Evolutionary conservation across 64 coral and sea anemone genomes (phyloP).

Genomic region (Stylophora pistillata): DNA sequence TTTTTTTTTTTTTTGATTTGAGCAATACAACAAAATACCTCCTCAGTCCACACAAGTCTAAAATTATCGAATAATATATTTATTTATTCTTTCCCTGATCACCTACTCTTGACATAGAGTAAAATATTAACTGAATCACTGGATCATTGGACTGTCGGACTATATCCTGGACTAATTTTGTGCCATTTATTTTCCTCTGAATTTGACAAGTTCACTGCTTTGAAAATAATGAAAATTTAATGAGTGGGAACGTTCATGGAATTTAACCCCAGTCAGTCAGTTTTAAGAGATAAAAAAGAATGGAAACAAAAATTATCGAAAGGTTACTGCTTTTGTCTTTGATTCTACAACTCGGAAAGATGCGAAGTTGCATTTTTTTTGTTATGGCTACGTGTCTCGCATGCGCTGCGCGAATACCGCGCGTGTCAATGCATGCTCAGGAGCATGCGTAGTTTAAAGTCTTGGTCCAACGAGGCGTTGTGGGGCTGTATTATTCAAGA

Average conservation of each 20-base stretch:
- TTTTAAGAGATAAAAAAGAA: background rate
- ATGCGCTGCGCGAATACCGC: background rate
- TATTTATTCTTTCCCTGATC: background rate
- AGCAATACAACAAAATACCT: background rate
- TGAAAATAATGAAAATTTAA: too few species aligned
- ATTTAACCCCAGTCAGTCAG: too few species aligned
- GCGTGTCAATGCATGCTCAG: background rate
- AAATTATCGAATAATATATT: background rate
- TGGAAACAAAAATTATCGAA: background rate
- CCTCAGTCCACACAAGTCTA: background rate
- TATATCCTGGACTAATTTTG: too few species aligned
- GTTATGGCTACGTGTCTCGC: background rate
- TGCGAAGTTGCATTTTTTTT: background rate
- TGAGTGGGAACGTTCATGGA: too few species aligned
- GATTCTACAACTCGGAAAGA: background rate
- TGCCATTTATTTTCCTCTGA: too few species aligned
- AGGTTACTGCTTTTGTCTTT: background rate
- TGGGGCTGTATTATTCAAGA: background rate
- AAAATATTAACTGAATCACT: background rate
- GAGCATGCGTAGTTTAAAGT: slow-evolving; percentile 17
- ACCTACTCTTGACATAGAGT: background rate
- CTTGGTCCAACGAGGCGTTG: slow-evolving; percentile 24
- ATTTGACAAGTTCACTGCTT: too few species aligned
- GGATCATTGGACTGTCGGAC: too few species aligned
- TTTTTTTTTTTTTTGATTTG: background rate